Conservation (phyloP, 2,797 vertebrate genomes). For the Borostomias antarcticus region DNA sequence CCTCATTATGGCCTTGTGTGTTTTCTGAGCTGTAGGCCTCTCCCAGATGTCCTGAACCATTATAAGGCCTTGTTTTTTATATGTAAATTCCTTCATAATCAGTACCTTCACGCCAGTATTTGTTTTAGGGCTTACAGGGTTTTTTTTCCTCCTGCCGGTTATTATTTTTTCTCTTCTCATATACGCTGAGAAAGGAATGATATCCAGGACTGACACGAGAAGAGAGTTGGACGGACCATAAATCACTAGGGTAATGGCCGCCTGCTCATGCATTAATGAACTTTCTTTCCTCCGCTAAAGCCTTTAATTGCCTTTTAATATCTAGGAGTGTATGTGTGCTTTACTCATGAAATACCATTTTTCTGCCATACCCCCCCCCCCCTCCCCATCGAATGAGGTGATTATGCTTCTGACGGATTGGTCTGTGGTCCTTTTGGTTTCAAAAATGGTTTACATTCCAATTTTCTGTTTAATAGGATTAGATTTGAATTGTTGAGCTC, state of each 20-base stretch:
- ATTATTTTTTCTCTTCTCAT: conserved; percentile 25
- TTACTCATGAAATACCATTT: conserved; percentile 17
- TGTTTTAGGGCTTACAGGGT: conserved; percentile 33
- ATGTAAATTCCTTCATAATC: conserved; percentile 55
- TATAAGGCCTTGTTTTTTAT: conserved; percentile 36
- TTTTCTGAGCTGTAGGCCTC: conserved; percentile 4
- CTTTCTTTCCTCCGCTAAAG: conserved; percentile 21
- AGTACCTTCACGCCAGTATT: conserved; percentile 40
- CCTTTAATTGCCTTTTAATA: conserved; percentile 36
- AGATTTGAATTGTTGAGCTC: conserved; percentile 46
- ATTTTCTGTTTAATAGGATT: conserved; percentile 48
- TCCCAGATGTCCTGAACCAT: conserved; percentile 46
- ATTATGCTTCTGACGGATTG: conserved; percentile 38
- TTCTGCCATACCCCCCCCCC: conserved; percentile 1
- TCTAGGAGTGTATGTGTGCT: conserved; percentile 14
- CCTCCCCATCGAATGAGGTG: conserved; percentile 18
- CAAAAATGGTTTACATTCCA: conserved; percentile 48
- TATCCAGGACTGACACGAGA: conserved; percentile 14
- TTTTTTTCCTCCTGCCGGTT: conserved; percentile 5
- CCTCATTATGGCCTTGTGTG: neutral
- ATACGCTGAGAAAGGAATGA: conserved; percentile 30
- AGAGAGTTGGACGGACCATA: conserved; percentile 28
- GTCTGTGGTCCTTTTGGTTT: conserved; percentile 20
- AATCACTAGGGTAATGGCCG: conserved; percentile 49
- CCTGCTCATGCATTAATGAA: conserved; percentile 35